Evolutionary conservation across 2,797 vertebrate species (phyloP), one percentile per base, ranked within the genome.

Genomic region (Poecile montanus): DNA sequence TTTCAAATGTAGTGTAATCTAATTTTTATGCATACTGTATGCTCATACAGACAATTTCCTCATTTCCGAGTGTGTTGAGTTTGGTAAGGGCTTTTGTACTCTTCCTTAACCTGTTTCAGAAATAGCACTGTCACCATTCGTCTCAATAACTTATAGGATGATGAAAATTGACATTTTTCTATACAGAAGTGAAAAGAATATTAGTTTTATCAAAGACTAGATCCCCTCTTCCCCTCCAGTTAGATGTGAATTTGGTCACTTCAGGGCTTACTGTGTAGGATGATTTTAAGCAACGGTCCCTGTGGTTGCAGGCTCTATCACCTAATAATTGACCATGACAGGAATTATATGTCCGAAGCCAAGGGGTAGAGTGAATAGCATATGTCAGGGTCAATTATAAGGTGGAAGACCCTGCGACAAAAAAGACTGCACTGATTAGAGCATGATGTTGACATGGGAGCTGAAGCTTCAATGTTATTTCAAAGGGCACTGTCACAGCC

Each of bases 301-400:
- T 85, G 72, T 96, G 91, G 92, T 97, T 97, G 85, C 86, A 95
- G 94, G 94, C 91, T 91, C 86, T 97, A 94, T 85, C 94, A 96
- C 96, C 96, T 97, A 94, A 67, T 97, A 96, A 97, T 96, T 96
- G 94, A 94, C 93, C 96, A 87, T 97, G 96, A 97, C 96, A 97
- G 94, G 86, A 97, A 91, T 96, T 96, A 26, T 96, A 96, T 84
- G 94, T 96, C 95, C 48, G 2, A 95, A 96, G 97, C 96, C 96
- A 97, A 96, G 53, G 94, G 95, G 94, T 85, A 95, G 92, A 97
- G 93, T 90, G 96, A 97, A 95, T 67, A 96, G 92, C 96, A 95
- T 97, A 97, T 97, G 96, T 96, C 96, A 96, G 96, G 96, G 96
- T 97, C 96, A 97, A 97, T 97, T 97, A 96, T 68, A 95, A 96